These are phyloP conservation scores for Carabus problematicus DNA, from an alignment of 2,888 invertebrate species.

Conservation along the genomic window DNA sequence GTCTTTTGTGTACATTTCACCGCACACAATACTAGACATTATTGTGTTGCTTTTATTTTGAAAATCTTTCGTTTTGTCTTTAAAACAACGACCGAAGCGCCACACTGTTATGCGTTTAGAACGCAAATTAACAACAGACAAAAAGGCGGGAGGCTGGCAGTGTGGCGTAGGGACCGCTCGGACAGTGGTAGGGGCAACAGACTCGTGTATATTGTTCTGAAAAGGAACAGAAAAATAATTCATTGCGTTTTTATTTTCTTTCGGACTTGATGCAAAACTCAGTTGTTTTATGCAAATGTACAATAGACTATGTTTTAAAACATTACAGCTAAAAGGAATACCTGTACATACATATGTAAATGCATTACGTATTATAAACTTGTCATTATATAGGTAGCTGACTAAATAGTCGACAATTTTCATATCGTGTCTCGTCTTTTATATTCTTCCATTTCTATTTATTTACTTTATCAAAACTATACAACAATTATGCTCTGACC, in stretches of 20 bases:
- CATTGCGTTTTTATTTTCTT: slow-evolving; percentile 29
- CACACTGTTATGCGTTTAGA: slow-evolving; percentile 21
- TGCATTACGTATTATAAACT: too few relatives aligned
- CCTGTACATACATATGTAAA: background rate
- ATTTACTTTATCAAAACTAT: too few relatives aligned
- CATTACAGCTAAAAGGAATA: background rate
- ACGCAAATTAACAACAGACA: slow-evolving; percentile 40
- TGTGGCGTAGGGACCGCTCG: slow-evolving; percentile 3
- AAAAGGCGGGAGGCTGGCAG: slow-evolving; percentile 22
- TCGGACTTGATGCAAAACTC: slow-evolving; percentile 36
- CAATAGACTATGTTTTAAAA: too few relatives aligned
- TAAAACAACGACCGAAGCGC: slow-evolving; percentile 33
- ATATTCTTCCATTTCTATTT: too few relatives aligned
- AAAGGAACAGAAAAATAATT: slow-evolving; percentile 38
- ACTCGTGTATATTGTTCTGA: slow-evolving; percentile 14
- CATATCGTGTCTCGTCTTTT: too few relatives aligned
- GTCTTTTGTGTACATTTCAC: background rate
- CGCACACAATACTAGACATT: slow-evolving; percentile 22
- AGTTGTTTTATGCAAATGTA: slow-evolving; percentile 18
- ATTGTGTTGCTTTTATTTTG: slow-evolving; percentile 41
- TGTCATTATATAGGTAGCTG: too few relatives aligned
- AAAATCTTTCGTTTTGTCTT: slow-evolving; percentile 42
- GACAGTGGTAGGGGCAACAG: background rate
- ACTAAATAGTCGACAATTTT: too few relatives aligned
- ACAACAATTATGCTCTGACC: too few relatives aligned